Evolutionary conservation across 2,888 invertebrate species (phyloP), one percentile per base, ranked within the genome.

Genomic region (Agapostemon virescens): DNA sequence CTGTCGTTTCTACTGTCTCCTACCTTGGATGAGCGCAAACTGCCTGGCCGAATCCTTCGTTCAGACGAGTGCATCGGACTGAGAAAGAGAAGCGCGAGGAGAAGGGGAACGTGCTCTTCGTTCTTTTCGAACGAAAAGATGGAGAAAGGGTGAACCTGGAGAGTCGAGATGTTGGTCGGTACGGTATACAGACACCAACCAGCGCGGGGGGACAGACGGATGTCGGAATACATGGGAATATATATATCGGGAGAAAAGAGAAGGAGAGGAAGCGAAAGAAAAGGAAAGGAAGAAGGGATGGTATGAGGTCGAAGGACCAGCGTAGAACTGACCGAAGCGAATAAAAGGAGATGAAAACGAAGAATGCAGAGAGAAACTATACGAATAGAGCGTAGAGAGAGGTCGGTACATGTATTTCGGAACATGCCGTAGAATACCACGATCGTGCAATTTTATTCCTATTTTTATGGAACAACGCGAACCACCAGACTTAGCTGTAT

Each of bases 21-120:
- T 69, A 49, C 61, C 70, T 45, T 76, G 82, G 71, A 82, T 74
- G 74, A 82, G 70, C 69, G 74, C 78, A 69, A 74, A 82, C 82
- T 82, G 78, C 66, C 36, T 66, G 76, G 78, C 74, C 45, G 78
- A 69, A 84, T 85, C 84, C 84, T 86, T 81, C 70, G 76, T 63
- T 61, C 74, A 66, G 73, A 79, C 77, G 82, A 81, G 84, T 84
- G 79, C 85, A 82, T 82, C 77, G 86, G 72, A 79, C 86, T 78
- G 82, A 75, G 73, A 77, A 79, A 73, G 83, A 83, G 75, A 79
- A 73, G 75, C 33, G 69, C 61, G 40, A 42, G 23, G 40, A 49
- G 73, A 69, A 45, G 64, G 71, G 76, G 64, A 61, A 61, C 72
- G 20, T 26, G 64, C 55, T 81, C 58, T 72, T 72, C 66, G 66